phyloP scores from a whole-genome alignment of 1,140 invertebrate genomes.

The Drosophila melanica region DNA sequence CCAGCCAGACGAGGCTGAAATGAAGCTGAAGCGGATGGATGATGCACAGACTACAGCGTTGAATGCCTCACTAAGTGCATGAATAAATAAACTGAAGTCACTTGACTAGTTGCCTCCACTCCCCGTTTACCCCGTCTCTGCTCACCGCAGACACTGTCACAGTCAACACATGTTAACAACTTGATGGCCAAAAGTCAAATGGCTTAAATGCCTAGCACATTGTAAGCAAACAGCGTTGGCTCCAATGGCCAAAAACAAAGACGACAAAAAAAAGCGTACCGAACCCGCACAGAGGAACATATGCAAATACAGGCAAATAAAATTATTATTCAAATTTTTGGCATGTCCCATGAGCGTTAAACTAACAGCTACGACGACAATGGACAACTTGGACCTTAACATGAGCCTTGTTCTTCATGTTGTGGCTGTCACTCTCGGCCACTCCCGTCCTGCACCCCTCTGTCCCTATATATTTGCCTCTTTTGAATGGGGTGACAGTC shows the following conservation, averaged over 20 bases:
- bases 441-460: too few species aligned
- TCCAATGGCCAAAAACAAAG: slow-evolving; percentile 10
- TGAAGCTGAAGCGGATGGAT: slow-evolving; percentile 40
- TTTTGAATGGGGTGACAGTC: slow-evolving; percentile 36
- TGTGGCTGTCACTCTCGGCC: slow-evolving; percentile 1
- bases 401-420: slow-evolving; percentile 19
- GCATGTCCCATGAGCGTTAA: slow-evolving; percentile 80
- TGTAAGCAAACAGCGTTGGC: slow-evolving; percentile 65
- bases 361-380: slow-evolving; percentile 75
- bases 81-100: slow-evolving; percentile 78
- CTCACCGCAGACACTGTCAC: slow-evolving; percentile 11
- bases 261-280: slow-evolving; percentile 6
- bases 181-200: slow-evolving; percentile 80
- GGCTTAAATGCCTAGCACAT: slow-evolving; percentile 74
- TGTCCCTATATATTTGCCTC: background rate
- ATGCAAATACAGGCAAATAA: slow-evolving; percentile 80
- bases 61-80: slow-evolving; percentile 81
- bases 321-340: slow-evolving; percentile 82
- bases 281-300: slow-evolving; percentile 44
- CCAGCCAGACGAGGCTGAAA: slow-evolving; percentile 30
- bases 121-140: slow-evolving; percentile 1
- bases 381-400: slow-evolving; percentile 56
- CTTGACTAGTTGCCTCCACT: slow-evolving; percentile 50
- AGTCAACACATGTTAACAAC: slow-evolving; percentile 79
- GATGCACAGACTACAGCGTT: slow-evolving; percentile 51